Base-by-base conservation (phyloP, 2,888 invertebrate genomes). In the Acanthococcus lagerstroemiae region DNA sequence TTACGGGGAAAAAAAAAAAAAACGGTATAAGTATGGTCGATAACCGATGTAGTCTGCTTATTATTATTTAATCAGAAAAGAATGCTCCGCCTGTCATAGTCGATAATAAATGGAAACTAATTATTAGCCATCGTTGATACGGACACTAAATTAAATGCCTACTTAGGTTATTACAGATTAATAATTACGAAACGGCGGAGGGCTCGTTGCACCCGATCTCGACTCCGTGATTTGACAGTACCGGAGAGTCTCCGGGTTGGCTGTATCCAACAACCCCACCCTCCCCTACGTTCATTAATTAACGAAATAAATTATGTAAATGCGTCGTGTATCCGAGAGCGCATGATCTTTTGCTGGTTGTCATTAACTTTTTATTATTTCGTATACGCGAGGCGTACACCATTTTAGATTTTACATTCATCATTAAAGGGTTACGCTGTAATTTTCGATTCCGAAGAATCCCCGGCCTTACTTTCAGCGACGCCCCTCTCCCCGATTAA, bases 41-140 rank as follows among this genome's bases (percentile, higher is more conserved):
- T 60, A 60, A 50, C 27, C 46, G 30, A 54, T 37, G 24, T 54
- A 22, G 50, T 21, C 27, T 37, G 61, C 27, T 63, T 52, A 60
- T 60, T 50, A 63, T 63, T 63, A 63, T 54, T 54, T 54, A 52
- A 52, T 7, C 6, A 52, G 22, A 52, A 52, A 63, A 54, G 54
- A 54, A 63, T 52, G 54, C 37, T 44, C 30, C 27, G 54, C 52
- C 63, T 63, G 63, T 63, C 63, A 63, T 54, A 24, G 27, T 63
- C 30, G 50, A 63, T 63, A 63, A 63, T 63, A 63, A 52, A 63
- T 63, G 63, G 44, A 63, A 63, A 63, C 63, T 63, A 63, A 63
- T 54, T 63, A 63, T 63, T 63, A 63, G 54, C 52, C 30, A 54
- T 27, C 30, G 55, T 63, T 54, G 63, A 63, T 63, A 63, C 37